A percentile compares a stretch with the other conserved stretches of the same genome.
phyloP scores from a whole-genome alignment of 2,113 vertebrate species.

The Upupa epops region DNA sequence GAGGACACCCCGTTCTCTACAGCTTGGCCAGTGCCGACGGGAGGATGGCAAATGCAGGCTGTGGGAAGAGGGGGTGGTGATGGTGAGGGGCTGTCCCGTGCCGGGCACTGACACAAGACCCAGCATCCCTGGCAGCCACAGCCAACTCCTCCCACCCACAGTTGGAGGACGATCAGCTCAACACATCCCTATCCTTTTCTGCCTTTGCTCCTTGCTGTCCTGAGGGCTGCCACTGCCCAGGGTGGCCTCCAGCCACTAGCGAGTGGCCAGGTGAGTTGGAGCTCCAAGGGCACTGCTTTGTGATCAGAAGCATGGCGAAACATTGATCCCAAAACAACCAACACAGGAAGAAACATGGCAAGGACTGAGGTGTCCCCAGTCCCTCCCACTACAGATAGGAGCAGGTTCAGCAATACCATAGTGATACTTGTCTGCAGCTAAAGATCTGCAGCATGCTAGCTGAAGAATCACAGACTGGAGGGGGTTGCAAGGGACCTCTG shows the following conservation, averaged over 20 bases:
- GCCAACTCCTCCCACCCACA: neutral
- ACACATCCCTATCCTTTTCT: neutral
- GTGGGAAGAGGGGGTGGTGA: neutral
- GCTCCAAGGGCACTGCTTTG: neutral
- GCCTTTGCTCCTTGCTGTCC: neutral
- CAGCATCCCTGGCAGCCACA: neutral
- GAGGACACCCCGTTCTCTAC: neutral
- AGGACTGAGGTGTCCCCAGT: neutral
- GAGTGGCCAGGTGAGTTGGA: neutral
- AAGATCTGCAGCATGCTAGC: neutral
- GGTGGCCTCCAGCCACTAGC: neutral
- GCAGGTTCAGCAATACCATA: fast-evolving
- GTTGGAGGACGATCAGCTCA: neutral
- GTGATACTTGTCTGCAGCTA: neutral
- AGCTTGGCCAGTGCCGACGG: neutral
- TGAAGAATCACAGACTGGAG: no score
- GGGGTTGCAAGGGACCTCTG: no score
- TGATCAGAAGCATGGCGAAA: fast-evolving
- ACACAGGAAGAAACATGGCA: neutral
- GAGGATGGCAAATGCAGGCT: neutral
- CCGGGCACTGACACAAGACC: neutral
- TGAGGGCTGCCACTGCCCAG: fast-evolving
- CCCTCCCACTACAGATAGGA: neutral
- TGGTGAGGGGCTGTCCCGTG: neutral
- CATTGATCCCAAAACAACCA: neutral